Base-by-base conservation (phyloP, 2,113 vertebrate genomes). In the Kryptolebias marmoratus region DNA sequence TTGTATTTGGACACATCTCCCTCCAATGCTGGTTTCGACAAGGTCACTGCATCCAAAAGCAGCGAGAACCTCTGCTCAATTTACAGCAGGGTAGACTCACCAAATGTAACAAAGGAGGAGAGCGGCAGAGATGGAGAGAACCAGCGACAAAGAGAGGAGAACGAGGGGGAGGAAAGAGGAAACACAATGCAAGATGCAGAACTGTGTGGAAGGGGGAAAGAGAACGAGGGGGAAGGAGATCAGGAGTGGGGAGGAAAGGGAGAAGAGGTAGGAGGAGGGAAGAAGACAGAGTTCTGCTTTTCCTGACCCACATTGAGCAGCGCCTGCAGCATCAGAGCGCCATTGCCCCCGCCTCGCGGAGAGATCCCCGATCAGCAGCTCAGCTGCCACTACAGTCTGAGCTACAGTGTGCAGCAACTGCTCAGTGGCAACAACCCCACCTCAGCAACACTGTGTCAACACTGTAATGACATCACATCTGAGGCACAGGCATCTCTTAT, bases 231-330 rank as follows among this genome's bases (percentile, higher is more conserved):
- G 49, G 47, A 59, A 80, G 58, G 47, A 73, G 62, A 75, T 47
- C 74, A 57, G 89, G 83, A 74, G 62, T 62, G 56, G 59, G 67
- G 69, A 77, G 67, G 63, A 57, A 63, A 54, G 62, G 73, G 67
- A 61, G 53, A 10, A 42, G 39, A 42, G 5, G 39, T 42, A 42
- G 39, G 36, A 42, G 4, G 39, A 10, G 39, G 39, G 78, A 59
- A 88, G 82, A 83, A 89, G 80, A 85, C 65, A 71, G 82, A 89
- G 81, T 28, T 68, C 87, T 87, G 86, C 85, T 88, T 92, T 90
- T 91, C 90, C 91, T 94, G 93, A 94, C 92, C 93, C 93, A 93
- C 87, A 93, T 93, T 92, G 89, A 92, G 87, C 84, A 78, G 80
- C 31, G 90, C 91, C 91, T 88, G 88, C 90, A 92, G 92, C 89